Percentiles rank a stretch among this genome's conserved stretches.
Evolutionary conservation across 2,113 vertebrate species (phyloP).

Genomic region (Oncorhynchus tshawytscha): DNA sequence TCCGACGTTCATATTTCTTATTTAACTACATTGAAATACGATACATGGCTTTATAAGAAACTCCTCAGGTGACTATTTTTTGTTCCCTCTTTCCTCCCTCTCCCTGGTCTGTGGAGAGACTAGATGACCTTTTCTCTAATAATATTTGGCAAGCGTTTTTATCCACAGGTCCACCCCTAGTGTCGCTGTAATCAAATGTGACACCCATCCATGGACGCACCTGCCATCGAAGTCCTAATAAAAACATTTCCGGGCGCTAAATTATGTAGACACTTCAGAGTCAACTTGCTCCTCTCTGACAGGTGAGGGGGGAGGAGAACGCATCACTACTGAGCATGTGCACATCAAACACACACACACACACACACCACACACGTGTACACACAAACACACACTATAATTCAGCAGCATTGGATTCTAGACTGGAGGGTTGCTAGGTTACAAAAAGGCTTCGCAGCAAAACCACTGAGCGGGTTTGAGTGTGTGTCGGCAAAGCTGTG

Average conservation of each 20-base stretch:
- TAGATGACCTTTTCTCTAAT: slow-evolving; percentile 61
- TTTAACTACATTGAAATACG: too few species aligned
- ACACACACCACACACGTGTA: not conserved
- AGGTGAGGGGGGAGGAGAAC: not conserved
- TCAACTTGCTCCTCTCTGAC: not conserved
- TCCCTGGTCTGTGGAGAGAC: slow-evolving; percentile 34
- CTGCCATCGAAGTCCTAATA: slow-evolving; percentile 66
- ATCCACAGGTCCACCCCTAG: slow-evolving; percentile 64
- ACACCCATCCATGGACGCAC: slow-evolving; percentile 63
- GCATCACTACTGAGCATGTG: not conserved
- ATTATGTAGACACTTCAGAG: slow-evolving; percentile 48
- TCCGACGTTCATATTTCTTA: too few species aligned
- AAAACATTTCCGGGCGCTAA: slow-evolving; percentile 63
- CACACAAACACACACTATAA: not conserved
- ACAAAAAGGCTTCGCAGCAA: slow-evolving; percentile 29
- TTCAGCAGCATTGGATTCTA: slow-evolving; percentile 35
- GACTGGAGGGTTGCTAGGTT: slow-evolving; percentile 63
- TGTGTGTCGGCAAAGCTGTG: not conserved
- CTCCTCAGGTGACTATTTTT: not conserved
- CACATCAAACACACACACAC: not conserved
- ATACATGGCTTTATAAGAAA: too few species aligned
- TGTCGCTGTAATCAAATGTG: slow-evolving; percentile 68
- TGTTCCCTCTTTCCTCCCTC: not conserved
- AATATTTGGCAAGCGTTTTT: slow-evolving; percentile 70
- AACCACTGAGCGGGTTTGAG: slow-evolving; percentile 15